Conservation (phyloP, 1,140 invertebrate species). For the Antheraea mylitta region DNA sequence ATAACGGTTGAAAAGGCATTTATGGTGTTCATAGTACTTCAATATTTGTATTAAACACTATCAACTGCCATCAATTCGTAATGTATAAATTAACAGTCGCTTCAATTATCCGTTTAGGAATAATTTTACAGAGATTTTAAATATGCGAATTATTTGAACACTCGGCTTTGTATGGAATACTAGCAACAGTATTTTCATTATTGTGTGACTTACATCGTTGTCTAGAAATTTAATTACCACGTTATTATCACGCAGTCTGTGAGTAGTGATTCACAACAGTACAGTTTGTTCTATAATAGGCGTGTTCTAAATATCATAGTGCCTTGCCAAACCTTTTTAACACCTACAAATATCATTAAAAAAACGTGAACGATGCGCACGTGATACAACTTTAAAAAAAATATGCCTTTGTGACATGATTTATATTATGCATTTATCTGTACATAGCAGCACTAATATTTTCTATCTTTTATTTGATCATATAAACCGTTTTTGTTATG, state of each 20-base stretch:
- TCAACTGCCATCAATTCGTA: too few relatives aligned
- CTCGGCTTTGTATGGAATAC: neutral
- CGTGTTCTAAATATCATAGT: neutral
- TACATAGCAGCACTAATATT: too few relatives aligned
- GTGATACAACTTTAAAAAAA: too few relatives aligned
- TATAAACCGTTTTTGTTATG: too few relatives aligned
- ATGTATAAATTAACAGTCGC: too few relatives aligned
- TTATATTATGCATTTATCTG: too few relatives aligned
- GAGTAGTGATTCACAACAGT: slow-evolving; percentile 1
- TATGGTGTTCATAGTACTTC: too few relatives aligned
- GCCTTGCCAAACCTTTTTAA: neutral
- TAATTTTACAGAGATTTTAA: neutral
- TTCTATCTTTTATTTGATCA: too few relatives aligned
- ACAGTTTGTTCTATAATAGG: neutral
- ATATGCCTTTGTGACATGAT: too few relatives aligned
- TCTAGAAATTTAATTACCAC: neutral
- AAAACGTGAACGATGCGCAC: neutral
- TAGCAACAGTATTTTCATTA: neutral
- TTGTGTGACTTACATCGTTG: neutral
- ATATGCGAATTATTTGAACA: neutral
- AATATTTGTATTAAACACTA: too few relatives aligned
- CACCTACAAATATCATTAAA: neutral
- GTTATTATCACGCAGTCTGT: neutral
- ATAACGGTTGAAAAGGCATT: too few relatives aligned
- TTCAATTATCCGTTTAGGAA: too few relatives aligned